These are phyloP conservation scores for Conops quadrifasciatus DNA, from an alignment of 2,888 invertebrate genomes.

Conservation along the genomic window DNA sequence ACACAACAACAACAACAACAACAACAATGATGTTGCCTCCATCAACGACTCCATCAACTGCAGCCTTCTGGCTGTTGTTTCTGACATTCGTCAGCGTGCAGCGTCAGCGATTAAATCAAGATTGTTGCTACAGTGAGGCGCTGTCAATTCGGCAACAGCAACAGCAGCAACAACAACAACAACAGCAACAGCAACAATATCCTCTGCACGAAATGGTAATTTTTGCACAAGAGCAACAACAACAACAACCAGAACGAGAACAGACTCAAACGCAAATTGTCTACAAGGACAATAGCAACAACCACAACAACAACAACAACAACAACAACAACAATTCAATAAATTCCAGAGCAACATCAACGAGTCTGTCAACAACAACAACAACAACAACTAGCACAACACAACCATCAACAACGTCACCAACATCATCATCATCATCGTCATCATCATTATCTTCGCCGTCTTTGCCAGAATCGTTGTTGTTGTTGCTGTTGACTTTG, in stretches of 20 bases:
- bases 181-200: conserved; percentile 29
- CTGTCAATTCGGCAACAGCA: conserved; percentile 39
- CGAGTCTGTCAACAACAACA: neutral
- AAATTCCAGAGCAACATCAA: conserved; percentile 16
- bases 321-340: neutral
- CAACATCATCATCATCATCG: neutral
- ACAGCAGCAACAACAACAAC: conserved; percentile 40
- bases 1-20: conserved; percentile 32
- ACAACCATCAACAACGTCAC: neutral
- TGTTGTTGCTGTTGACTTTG: too few species aligned
- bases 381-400: neutral
- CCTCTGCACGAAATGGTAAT: neutral
- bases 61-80: conserved; percentile 58
- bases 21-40: conserved; percentile 2
- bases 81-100: conserved; percentile 56
- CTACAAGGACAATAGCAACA: conserved; percentile 25
- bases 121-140: conserved; percentile 47
- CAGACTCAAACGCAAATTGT: neutral
- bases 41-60: conserved; percentile 16
- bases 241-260: conserved; percentile 14
- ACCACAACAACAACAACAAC: conserved; percentile 16
- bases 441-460: neutral
- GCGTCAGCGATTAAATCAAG: conserved; percentile 52
- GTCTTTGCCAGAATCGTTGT: neutral
- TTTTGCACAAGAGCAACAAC: conserved; percentile 4